Percentiles rank a stretch among this genome's conserved stretches.
Evolutionary conservation across 2,797 vertebrate genomes (phyloP).

Genomic region (Thunnus albacares): DNA sequence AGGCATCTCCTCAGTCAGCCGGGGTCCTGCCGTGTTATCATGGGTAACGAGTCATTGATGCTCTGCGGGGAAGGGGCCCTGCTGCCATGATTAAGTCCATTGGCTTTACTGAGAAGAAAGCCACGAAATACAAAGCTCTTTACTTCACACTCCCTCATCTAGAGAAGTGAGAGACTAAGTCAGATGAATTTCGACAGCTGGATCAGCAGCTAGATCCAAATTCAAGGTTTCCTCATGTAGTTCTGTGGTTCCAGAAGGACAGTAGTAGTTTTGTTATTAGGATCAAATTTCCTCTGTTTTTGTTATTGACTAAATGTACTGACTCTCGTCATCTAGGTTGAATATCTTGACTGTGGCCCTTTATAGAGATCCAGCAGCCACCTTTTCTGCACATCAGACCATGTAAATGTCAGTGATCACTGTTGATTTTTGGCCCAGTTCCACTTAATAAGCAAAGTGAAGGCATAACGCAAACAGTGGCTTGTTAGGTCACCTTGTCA

Average conservation of each 20-base stretch:
- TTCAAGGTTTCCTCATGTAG: constrained; percentile 22
- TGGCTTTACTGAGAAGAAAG: constrained; percentile 77
- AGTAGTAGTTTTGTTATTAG: constrained; percentile 11
- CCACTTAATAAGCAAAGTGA: constrained; percentile 54
- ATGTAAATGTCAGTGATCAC: constrained; percentile 53
- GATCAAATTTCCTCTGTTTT: constrained; percentile 23
- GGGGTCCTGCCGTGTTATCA: constrained; percentile 84
- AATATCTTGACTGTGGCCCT: constrained; percentile 2
- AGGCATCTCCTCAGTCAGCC: constrained; percentile 81
- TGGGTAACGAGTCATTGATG: constrained; percentile 82
- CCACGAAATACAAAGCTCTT: constrained; percentile 64
- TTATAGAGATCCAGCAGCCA: constrained; percentile 8
- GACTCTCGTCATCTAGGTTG: neutral
- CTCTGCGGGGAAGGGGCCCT: constrained; percentile 76
- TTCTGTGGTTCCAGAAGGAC: constrained; percentile 20
- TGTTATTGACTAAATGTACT: neutral
- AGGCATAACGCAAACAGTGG: constrained; percentile 33
- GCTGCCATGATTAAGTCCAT: constrained; percentile 78
- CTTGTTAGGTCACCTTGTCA: constrained; percentile 75
- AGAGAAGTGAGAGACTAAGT: constrained; percentile 44
- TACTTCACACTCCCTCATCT: constrained; percentile 61
- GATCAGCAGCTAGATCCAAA: constrained; percentile 22
- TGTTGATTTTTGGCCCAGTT: constrained; percentile 56
- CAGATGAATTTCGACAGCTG: constrained; percentile 52
- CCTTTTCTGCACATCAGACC: constrained; percentile 24